Base-by-base conservation (phyloP, 1,140 invertebrate genomes). In the Thaumetopoea pityocampa region DNA sequence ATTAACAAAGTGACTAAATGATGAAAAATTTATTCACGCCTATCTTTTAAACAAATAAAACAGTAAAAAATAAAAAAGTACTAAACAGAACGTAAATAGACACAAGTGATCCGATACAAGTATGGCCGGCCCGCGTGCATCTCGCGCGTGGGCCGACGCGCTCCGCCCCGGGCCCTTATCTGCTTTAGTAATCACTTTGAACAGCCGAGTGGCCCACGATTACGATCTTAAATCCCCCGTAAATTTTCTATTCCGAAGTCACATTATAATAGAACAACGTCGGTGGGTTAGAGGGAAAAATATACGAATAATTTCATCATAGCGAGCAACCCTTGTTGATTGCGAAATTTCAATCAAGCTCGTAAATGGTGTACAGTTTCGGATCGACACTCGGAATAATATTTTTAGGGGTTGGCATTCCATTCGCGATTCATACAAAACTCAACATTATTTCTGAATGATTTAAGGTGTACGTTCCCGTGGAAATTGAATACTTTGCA, bases 321-420 rank as follows among this genome's bases (percentile, higher is more conserved):
- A 45, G 26, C 49, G 66, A n/a, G n/a, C 59, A 70, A 67, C 72
- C 71, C 73, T 59, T 68, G 67, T 78, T 81, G 79, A 83, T 81
- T 81, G 79, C 77, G 40, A 84, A 81, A 84, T 84, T 84, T 81
- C 79, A 84, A 81, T 84, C 79, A 81, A 77, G 58, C 67, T 60
- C 67, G 71, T 81, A 81, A 81, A 81, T 78, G 77, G 76, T 71
- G 56, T 64, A 73, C 72, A 66, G 54, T 67, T 62, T 68, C 66
- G 64, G 50, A 77, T 78, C 71, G 74, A 81, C 70, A 81, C 69
- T 76, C 64, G 51, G 67, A 65, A 72, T 55, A 56, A 67, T 56
- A 24, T 78, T 79, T 74, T 80, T 81, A 79, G 68, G 74, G 72
- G 67, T 72, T 71, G 65, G 44, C 37, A 30, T 51, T 58, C 34